Evolutionary conservation across 1,140 invertebrate species (phyloP), one percentile per base, ranked within the genome.

Genomic region (Penaeus vannamei): DNA sequence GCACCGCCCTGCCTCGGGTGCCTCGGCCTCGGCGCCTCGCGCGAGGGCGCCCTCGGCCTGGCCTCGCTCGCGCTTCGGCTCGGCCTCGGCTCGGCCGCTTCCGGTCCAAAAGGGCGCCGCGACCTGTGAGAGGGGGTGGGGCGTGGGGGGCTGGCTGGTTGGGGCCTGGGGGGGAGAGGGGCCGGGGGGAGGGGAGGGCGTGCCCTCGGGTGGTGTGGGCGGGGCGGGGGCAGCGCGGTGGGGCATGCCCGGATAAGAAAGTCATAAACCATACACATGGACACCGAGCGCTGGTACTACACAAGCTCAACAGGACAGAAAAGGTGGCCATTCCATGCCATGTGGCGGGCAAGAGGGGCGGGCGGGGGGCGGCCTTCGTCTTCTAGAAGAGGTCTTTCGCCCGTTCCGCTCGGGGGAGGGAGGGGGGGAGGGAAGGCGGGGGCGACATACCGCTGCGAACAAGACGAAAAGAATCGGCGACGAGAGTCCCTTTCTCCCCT

Each of bases 281-380:
- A 89, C 87, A 89, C 87, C 69, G 64, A 81, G 76, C 83, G 80
- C 60, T 61, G 87, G 83, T 46, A 84, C 87, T 88, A 85, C 87
- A 89, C 46, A 89, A 85, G 84, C 87, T 29, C 83, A 89, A 89
- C 87, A 89, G 87, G 85, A 85, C 87, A 89, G 83, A 89, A 89
- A 79, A 76, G 84, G 79, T 59, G 86, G 86, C 86, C 79, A 82
- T 82, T 82, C 79, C 79, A 69, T 82, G 86, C 82, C 86, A 69
- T 76, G 81, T 83, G 84, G 87, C 87, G 76, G 76, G 76, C 26
- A 26, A 72, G 59, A 59, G 66, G n/a, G 85, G n/a, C 32, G 42
- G 14, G 76, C 17, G 76, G 85, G 62, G 26, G 79, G 86, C 61
- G 32, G 29, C 85, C 72, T 59, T 53, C 53, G 53, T 53, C 53